Conservation (phyloP, 2,113 vertebrate genomes). For the Ibidorhyncha struthersii region DNA sequence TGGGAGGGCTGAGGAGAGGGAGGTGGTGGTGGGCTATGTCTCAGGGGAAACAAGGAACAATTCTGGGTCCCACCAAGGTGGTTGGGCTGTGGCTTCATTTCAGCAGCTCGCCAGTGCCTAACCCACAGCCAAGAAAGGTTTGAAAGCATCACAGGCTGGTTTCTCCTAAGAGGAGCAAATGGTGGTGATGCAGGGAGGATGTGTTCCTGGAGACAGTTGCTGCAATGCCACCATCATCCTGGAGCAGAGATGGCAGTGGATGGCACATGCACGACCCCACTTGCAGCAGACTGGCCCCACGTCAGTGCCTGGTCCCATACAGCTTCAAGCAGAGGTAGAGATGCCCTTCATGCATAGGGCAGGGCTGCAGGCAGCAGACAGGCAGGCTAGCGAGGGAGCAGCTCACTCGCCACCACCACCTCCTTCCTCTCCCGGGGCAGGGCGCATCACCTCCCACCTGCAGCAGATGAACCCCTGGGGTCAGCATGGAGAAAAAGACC, state of each 20-base stretch:
- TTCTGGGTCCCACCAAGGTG: neutral
- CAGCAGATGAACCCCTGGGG: neutral
- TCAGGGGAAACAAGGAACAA: fast-evolving
- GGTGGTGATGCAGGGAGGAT: neutral
- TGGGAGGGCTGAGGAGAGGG: neutral
- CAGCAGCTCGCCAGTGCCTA: neutral
- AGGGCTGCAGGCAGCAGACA: neutral
- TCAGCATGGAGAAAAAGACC: neutral
- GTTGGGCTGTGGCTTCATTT: neutral
- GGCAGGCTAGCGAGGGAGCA: neutral
- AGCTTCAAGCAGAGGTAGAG: neutral
- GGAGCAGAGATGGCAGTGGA: neutral
- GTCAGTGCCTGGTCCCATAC: neutral
- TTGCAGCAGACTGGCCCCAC: neutral
- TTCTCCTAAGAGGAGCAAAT: neutral
- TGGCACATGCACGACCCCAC: fast-evolving
- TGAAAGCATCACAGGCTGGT: neutral
- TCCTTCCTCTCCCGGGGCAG: neutral
- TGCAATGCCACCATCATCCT: neutral
- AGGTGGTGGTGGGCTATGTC: neutral
- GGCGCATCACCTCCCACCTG: neutral
- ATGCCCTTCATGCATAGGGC: neutral
- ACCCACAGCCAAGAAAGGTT: fast-evolving
- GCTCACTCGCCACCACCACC: neutral
- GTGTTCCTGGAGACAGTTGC: neutral